phyloP scores from a whole-genome alignment of 2,113 vertebrate genomes.

The Ptilonorhynchus violaceus region DNA sequence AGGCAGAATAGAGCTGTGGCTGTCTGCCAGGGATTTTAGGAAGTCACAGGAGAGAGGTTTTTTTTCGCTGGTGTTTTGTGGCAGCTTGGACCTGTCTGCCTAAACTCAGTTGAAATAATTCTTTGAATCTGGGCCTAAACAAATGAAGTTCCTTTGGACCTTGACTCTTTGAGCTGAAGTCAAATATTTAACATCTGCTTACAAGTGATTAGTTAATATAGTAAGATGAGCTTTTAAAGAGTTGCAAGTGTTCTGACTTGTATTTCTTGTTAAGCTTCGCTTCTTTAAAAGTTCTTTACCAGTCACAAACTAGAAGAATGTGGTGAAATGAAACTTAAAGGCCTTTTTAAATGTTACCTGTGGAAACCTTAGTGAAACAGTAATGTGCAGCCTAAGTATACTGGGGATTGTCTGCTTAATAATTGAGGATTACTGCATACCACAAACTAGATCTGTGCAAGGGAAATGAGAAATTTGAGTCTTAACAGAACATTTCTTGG shows the following conservation, averaged over 20 bases:
- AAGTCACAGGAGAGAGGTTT: neutral
- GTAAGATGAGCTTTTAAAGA: neutral
- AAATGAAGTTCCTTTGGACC: constrained; percentile 11
- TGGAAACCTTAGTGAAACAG: neutral
- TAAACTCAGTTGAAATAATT: neutral
- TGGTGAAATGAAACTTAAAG: neutral
- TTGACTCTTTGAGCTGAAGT: neutral
- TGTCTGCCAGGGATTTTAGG: neutral
- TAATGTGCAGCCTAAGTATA: neutral
- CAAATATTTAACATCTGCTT: constrained; percentile 29
- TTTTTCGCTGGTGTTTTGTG: neutral
- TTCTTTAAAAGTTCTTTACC: neutral
- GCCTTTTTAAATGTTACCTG: neutral
- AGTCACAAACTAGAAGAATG: neutral
- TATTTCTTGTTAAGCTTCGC: neutral
- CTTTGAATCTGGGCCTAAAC: constrained; percentile 7
- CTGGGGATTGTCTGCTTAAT: neutral
- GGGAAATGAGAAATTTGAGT: neutral
- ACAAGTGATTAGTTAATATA: neutral
- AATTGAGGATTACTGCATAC: neutral
- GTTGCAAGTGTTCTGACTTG: neutral
- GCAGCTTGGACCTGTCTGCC: neutral
- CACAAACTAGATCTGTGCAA: neutral
- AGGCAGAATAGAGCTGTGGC: neutral
- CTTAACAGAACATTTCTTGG: neutral